Evolutionary conservation across 2,797 vertebrate genomes (phyloP).

Genomic region (Tangara arthus): DNA sequence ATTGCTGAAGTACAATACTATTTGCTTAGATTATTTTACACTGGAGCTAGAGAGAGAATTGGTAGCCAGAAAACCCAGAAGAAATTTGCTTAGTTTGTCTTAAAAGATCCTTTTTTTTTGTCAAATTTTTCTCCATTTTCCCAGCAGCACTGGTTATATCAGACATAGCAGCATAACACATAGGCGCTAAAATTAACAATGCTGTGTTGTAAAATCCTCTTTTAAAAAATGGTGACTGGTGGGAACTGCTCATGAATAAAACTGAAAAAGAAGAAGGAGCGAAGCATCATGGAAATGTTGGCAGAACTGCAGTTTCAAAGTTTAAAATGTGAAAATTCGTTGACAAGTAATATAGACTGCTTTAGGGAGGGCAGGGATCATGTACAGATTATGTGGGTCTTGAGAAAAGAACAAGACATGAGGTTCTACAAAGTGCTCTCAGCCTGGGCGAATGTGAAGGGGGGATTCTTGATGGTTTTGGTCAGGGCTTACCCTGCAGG

Average conservation of each 20-base stretch:
- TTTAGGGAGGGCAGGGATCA: not conserved
- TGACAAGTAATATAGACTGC: not conserved
- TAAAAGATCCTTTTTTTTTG: not conserved
- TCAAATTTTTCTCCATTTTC: not conserved
- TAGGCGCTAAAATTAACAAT: constrained; percentile 29
- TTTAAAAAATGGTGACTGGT: not conserved
- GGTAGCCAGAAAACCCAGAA: not conserved
- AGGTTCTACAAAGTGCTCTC: not conserved
- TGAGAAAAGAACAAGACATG: not conserved
- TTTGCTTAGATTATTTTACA: not conserved
- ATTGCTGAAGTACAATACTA: not conserved
- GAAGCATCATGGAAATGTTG: not conserved
- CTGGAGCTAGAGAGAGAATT: not conserved
- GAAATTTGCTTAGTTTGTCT: not conserved
- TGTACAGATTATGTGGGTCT: rapidly evolving
- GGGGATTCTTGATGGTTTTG: not conserved
- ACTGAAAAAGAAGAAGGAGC: not conserved
- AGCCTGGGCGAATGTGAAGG: rapidly evolving
- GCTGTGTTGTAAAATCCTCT: constrained; percentile 3
- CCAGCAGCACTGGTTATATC: not conserved
- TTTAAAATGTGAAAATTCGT: not conserved
- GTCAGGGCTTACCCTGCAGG: not conserved
- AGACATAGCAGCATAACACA: not conserved
- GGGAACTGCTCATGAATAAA: constrained; percentile 12
- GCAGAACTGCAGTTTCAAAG: not conserved